Evolutionary conservation across 1,140 invertebrate species (phyloP), one percentile per base, ranked within the genome.

Genomic region (Cylas formicarius): DNA sequence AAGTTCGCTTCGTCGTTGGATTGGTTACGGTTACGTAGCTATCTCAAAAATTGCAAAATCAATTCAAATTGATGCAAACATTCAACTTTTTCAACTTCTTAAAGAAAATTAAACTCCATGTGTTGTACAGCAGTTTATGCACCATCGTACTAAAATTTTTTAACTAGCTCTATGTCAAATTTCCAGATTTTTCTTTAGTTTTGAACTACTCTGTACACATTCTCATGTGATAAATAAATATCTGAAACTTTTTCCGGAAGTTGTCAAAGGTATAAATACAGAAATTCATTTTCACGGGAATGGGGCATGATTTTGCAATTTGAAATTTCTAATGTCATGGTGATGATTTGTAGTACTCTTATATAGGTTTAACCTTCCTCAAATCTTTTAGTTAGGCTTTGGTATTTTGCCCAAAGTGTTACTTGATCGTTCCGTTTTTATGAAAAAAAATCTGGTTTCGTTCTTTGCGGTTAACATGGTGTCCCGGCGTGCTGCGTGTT

Each of bases 291-390:
- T n/a, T n/a, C n/a, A n/a, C n/a, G n/a, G n/a, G n/a, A n/a, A n/a
- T n/a, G n/a, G 2, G 17, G 35, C 33, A 47, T 47, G 44, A 47
- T 47, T 39, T 39, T 39, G 44, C 44, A 40, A 47, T 40, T 40
- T 18, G 33, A 27, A 43, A 48, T 31, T 24, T 42, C 43, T 42
- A 48, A 48, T 48, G 46, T 48, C 46, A 48, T 48, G 32, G 38
- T 48, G 46, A 43, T 40, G 38, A 48, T 42, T 48, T 43, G 35
- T 41, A 21, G 37, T 31, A 34, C 28, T 31, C 22, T 21, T 20
- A 35, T 27, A 40, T 33, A 24, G 8, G 9, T 31, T 22, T 19
- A 36, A 37, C 43, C 34, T 45, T 44, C 41, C 34, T 18, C 31
- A 44, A 46, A 39, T 17, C 33, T 32, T 41, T 46, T 41, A 47